phyloP scores from a whole-genome alignment of 2,888 invertebrate species.

The Clostera curtula region DNA sequence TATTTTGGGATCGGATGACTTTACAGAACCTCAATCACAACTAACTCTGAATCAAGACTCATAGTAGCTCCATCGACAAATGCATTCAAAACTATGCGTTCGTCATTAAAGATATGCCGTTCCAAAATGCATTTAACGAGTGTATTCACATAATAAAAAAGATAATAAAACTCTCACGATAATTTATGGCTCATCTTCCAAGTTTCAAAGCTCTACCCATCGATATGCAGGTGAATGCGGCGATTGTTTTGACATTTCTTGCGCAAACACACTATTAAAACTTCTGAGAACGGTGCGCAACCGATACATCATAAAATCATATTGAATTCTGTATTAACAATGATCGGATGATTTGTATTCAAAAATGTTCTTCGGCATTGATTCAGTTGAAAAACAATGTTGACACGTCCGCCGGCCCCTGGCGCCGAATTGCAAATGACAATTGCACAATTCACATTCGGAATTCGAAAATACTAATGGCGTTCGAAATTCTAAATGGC shows the following conservation, averaged over 20 bases:
- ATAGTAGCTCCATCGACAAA: constrained; percentile 11
- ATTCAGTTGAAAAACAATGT: constrained; percentile 47
- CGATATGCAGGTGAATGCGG: constrained; percentile 52
- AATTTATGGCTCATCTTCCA: constrained; percentile 33
- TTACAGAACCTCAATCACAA: constrained; percentile 13
- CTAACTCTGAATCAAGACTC: too few species aligned
- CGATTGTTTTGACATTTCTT: constrained; percentile 56
- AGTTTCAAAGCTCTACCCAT: constrained; percentile 31
- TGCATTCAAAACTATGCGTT: constrained; percentile 12
- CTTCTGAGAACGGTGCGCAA: constrained; percentile 38
- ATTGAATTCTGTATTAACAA: constrained; percentile 40
- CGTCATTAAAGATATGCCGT: constrained; percentile 21
- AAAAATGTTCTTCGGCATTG: constrained; percentile 42
- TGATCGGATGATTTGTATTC: constrained; percentile 55
- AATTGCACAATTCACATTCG: constrained; percentile 54
- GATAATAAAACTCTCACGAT: constrained; percentile 27
- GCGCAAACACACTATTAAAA: constrained; percentile 49
- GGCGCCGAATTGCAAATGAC: constrained; percentile 64
- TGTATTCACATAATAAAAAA: constrained; percentile 31
- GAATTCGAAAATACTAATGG: constrained; percentile 54
- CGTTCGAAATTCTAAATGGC: constrained; percentile 49
- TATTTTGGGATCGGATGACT: constrained; percentile 24
- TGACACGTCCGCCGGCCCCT: constrained; percentile 50
- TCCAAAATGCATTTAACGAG: constrained; percentile 20
- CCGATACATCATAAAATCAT: constrained; percentile 39